phyloP scores from a whole-genome alignment of 2,113 vertebrate genomes.

The Herpetotheres cachinnans region DNA sequence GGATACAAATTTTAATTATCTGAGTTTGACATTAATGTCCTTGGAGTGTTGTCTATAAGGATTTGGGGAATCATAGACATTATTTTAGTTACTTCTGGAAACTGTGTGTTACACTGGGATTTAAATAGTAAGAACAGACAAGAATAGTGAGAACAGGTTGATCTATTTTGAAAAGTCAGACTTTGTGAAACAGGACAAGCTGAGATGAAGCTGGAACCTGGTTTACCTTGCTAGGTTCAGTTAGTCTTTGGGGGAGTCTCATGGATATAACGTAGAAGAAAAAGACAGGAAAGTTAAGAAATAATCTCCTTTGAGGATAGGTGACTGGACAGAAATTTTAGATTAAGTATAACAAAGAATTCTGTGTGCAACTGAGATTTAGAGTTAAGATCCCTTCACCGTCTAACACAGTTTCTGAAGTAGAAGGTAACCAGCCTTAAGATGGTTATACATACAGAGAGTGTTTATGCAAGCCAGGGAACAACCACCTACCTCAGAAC shows the following conservation, averaged over 20 bases:
- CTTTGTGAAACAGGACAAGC: conserved; percentile 38
- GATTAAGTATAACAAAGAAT: not conserved
- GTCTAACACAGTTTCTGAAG: not conserved
- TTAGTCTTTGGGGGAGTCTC: not conserved
- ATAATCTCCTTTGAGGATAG: not conserved
- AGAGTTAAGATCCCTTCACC: not conserved
- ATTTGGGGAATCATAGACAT: conserved; percentile 61
- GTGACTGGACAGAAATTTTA: not conserved
- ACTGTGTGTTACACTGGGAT: conserved; percentile 47
- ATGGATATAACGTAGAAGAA: not conserved
- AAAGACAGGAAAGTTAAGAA: not conserved
- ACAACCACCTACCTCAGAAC: not conserved
- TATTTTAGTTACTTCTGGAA: conserved; percentile 71
- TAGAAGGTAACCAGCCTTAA: not conserved
- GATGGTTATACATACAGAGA: not conserved
- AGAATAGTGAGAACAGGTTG: conserved; percentile 64
- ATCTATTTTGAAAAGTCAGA: conserved; percentile 61
- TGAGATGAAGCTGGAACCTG: not conserved
- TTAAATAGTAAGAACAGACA: conserved; percentile 62
- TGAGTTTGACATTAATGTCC: conserved; percentile 67
- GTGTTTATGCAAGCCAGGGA: not conserved
- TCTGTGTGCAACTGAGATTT: not conserved
- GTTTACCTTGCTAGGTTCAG: not conserved
- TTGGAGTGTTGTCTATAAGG: conserved; percentile 66
- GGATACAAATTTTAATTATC: conserved; percentile 71